Base-by-base conservation (phyloP, 2,113 vertebrate genomes). In the Kryptolebias marmoratus region DNA sequence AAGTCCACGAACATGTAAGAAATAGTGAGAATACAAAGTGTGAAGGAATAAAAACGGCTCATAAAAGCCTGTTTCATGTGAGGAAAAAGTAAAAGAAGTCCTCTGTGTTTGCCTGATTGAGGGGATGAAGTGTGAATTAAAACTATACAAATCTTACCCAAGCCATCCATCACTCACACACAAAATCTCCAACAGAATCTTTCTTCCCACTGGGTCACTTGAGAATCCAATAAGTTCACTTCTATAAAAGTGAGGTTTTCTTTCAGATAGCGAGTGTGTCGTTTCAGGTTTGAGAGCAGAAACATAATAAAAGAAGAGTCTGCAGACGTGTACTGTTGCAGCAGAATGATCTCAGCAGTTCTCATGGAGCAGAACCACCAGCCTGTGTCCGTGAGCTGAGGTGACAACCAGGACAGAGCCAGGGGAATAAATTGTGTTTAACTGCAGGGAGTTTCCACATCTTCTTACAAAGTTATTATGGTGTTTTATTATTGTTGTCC, bases 251-350 rank as follows among this genome's bases (percentile, higher is more conserved):
- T 27, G 8, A 57, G 32, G 55, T 73, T 75, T 71, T 48, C 30
- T 49, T 75, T 68, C 39, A 76, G 36, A 64, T 65, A 73, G 78
- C 87, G 84, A 83, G 79, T 74, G 45, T 59, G 73, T 49, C 78
- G 64, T 81, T 80, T 82, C 56, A 58, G 58, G 11, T 53, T 28
- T 45, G 45, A 65, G 70, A 39, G 55, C 11, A 47, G 64, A 60
- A 64, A 72, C 71, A 79, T 16, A 69, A 73, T 73, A 82, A 81
- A 68, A 71, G 79, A 31, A 64, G 45, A 28, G 69, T 73, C 42
- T 64, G 79, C 59, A 59, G 56, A 81, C 53, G 73, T 74, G 65
- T 68, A 66, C 42, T 22, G 60, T 79, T 75, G 77, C 71, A 64
- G 70, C 57, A 64, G 22, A 36, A 49, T 45, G 67, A 80, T 72